Evolutionary conservation across 2,888 invertebrate genomes (phyloP).

Genomic region (Leptinotarsa juncta): DNA sequence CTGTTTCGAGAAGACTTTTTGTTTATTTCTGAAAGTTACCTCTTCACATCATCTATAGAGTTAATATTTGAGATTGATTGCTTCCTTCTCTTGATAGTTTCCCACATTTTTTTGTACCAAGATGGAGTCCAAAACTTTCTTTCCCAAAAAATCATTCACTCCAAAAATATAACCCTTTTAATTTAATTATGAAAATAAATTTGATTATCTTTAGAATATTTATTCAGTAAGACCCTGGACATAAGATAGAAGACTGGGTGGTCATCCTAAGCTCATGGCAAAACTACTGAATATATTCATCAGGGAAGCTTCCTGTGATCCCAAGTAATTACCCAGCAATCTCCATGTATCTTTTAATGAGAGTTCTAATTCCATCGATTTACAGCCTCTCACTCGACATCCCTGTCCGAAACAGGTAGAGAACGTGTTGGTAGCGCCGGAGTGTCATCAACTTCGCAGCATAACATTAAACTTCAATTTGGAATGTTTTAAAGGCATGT

Average conservation of each 20-base stretch:
- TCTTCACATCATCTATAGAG: too few species aligned
- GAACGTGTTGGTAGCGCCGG: conserved; percentile 48
- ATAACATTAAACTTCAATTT: conserved; percentile 61
- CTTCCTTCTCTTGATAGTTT: too few species aligned
- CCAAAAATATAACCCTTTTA: too few species aligned
- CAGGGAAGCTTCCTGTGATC: conserved; percentile 35
- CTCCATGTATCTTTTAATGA: conserved; percentile 65
- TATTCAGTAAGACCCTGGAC: too few species aligned
- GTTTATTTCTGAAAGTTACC: too few species aligned
- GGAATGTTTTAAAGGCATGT: conserved; percentile 59
- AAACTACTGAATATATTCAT: conserved; percentile 36
- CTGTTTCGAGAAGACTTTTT: too few species aligned
- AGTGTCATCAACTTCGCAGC: conserved; percentile 50
- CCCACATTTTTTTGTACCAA: too few species aligned
- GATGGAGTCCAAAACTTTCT: too few species aligned
- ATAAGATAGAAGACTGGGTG: neutral
- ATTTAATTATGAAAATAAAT: too few species aligned
- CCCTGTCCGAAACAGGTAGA: conserved; percentile 54
- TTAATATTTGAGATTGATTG: too few species aligned
- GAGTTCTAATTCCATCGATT: conserved; percentile 64
- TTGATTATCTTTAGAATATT: too few species aligned
- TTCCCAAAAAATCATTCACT: too few species aligned
- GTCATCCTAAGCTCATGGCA: neutral
- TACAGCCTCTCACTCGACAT: conserved; percentile 37
- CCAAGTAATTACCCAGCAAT: conserved; percentile 38